Percentiles rank a stretch among this genome's conserved stretches.
phyloP scores from a whole-genome alignment of 2,888 invertebrate species.

The Philonicus albiceps region DNA sequence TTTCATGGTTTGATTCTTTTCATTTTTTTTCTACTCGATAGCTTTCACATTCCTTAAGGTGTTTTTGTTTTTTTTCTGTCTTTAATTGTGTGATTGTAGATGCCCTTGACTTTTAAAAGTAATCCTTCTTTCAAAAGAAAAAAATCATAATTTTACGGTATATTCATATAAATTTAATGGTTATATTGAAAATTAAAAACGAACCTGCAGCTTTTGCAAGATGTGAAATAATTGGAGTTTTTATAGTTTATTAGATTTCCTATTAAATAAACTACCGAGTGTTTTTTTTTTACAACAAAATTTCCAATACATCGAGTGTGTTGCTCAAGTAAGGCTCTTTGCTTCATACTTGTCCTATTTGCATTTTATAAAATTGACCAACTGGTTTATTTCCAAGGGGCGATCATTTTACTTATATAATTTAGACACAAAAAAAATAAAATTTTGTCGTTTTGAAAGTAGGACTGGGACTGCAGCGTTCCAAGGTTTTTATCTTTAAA shows the following conservation, averaged over 20 bases:
- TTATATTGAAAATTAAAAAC: not conserved
- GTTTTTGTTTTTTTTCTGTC: not conserved
- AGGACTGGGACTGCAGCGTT: conserved; percentile 3
- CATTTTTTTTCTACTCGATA: not conserved
- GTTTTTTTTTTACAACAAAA: too few species aligned
- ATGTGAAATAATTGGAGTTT: not conserved
- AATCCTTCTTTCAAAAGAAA: not conserved
- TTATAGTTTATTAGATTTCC: not conserved
- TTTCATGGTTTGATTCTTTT: not conserved
- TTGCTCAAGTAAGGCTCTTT: not conserved
- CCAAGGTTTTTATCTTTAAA: not conserved
- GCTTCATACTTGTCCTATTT: not conserved
- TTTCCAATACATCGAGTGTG: too few species aligned
- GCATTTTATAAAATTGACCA: not conserved
- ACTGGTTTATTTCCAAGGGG: not conserved
- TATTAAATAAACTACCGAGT: not conserved
- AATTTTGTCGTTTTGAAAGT: conserved; percentile 8
- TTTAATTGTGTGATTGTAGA: not conserved
- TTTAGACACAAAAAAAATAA: not conserved
- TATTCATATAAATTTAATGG: not conserved
- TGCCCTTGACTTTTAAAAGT: not conserved
- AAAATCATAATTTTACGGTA: not conserved
- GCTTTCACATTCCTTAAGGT: not conserved
- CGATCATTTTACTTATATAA: not conserved
- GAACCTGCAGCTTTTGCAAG: not conserved